Conservation (phyloP, 1,140 invertebrate species). For the Anoplophora glabripennis region DNA sequence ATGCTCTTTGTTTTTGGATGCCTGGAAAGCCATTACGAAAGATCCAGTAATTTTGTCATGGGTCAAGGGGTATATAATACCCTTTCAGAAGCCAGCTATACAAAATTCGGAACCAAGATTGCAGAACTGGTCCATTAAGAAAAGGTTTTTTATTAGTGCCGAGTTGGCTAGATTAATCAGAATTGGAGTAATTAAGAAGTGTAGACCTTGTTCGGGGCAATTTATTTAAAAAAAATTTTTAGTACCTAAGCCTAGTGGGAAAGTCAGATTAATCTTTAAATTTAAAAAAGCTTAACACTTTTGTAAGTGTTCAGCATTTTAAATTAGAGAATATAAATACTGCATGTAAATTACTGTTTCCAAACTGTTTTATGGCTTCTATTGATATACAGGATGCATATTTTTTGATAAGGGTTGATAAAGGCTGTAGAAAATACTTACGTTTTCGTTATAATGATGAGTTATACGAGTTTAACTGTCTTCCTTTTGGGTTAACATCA, state of each 20-base stretch:
- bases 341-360: slow-evolving; percentile 26
- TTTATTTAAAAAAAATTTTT: slow-evolving; percentile 30
- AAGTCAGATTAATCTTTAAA: slow-evolving; percentile 35
- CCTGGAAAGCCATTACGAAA: slow-evolving; percentile 6
- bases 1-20: background rate
- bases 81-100: background rate
- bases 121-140: too few species aligned
- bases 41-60: slow-evolving; percentile 2
- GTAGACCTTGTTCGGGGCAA: slow-evolving; percentile 8
- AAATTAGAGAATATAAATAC: slow-evolving; percentile 35
- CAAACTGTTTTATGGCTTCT: slow-evolving; percentile 24
- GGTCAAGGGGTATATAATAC: slow-evolving; percentile 4
- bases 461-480: slow-evolving; percentile 21
- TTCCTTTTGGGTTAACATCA: slow-evolving; percentile 21
- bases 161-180: background rate
- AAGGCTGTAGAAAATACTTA: slow-evolving; percentile 28
- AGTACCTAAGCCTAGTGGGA: slow-evolving; percentile 25
- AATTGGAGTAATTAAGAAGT: slow-evolving; percentile 2
- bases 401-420: slow-evolving; percentile 29
- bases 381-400: slow-evolving; percentile 27
- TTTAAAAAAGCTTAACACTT: slow-evolving; percentile 33
- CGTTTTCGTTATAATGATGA: slow-evolving; percentile 23
- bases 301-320: slow-evolving; percentile 29
- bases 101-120: background rate
- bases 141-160: background rate